Conservation (phyloP, 2,113 vertebrate genomes). For the Mustela nigripes region DNA sequence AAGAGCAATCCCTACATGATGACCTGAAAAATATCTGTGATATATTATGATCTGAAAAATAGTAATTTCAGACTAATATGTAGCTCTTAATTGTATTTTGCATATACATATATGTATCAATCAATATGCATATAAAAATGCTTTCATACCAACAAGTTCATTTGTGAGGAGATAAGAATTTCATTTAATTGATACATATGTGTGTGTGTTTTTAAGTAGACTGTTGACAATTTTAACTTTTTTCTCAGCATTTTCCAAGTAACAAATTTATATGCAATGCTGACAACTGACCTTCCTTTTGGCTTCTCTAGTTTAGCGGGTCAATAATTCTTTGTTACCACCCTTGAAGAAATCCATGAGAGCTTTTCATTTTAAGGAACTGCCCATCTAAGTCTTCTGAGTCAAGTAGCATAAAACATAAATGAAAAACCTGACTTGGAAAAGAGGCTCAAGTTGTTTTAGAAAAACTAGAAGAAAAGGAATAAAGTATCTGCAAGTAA, state of each 20-base stretch:
- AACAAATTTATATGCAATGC: not conserved
- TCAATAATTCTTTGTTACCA: slow-evolving; percentile 52
- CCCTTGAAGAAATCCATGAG: slow-evolving; percentile 53
- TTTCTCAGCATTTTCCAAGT: slow-evolving; percentile 13
- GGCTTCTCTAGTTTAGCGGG: not conserved
- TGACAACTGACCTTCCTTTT: not conserved
- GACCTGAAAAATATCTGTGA: not conserved
- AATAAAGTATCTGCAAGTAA: not conserved
- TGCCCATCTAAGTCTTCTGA: not conserved
- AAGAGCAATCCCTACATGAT: not conserved
- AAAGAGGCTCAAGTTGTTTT: slow-evolving; percentile 11
- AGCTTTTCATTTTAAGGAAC: slow-evolving; percentile 61
- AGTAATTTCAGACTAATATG: not conserved
- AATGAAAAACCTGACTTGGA: not conserved
- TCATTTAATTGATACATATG: not conserved
- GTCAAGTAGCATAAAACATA: slow-evolving; percentile 27
- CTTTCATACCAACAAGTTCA: not conserved
- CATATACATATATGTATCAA: not conserved
- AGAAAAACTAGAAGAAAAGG: slow-evolving; percentile 46
- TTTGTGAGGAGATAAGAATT: slow-evolving; percentile 18
- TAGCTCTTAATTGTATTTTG: not conserved
- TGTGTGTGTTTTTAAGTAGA: not conserved
- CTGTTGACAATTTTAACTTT: not conserved
- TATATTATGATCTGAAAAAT: not conserved
- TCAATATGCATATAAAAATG: not conserved